phyloP scores from a whole-genome alignment of 2,797 vertebrate species.

The Scolopax bukidnonensis region DNA sequence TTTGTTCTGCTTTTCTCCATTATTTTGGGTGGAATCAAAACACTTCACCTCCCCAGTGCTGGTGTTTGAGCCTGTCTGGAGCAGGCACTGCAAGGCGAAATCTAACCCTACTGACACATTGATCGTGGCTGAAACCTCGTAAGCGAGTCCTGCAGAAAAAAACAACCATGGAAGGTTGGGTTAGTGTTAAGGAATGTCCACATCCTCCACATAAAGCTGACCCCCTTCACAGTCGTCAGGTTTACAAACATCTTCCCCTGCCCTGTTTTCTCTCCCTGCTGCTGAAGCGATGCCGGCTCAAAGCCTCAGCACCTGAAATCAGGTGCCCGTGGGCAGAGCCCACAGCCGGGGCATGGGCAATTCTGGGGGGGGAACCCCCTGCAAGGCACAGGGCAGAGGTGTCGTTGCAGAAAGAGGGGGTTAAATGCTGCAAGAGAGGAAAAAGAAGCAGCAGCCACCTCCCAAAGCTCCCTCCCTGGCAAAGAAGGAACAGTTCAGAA shows the following conservation, averaged over 20 bases:
- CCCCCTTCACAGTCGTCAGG: accelerated
- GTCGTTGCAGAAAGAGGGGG: background rate
- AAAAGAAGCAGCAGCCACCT: background rate
- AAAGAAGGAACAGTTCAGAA: background rate
- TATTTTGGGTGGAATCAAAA: background rate
- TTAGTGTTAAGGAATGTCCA: background rate
- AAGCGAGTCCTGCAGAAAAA: background rate
- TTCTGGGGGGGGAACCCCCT: background rate
- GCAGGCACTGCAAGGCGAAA: background rate
- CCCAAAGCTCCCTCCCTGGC: background rate
- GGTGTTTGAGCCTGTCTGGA: background rate
- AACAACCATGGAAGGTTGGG: background rate
- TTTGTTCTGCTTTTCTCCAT: background rate
- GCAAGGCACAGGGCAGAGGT: background rate
- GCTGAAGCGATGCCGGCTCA: background rate
- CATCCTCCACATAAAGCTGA: background rate
- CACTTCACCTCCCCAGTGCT: background rate
- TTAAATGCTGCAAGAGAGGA: background rate
- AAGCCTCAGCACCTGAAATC: background rate
- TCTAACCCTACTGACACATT: background rate
- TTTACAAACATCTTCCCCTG: background rate
- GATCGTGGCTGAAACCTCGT: background rate
- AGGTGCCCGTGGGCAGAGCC: background rate
- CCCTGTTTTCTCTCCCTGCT: background rate
- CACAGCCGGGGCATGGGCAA: background rate